Evolutionary conservation across 2,888 invertebrate genomes (phyloP), one percentile per base, ranked within the genome.

Genomic region (Mellilla xanthometata): DNA sequence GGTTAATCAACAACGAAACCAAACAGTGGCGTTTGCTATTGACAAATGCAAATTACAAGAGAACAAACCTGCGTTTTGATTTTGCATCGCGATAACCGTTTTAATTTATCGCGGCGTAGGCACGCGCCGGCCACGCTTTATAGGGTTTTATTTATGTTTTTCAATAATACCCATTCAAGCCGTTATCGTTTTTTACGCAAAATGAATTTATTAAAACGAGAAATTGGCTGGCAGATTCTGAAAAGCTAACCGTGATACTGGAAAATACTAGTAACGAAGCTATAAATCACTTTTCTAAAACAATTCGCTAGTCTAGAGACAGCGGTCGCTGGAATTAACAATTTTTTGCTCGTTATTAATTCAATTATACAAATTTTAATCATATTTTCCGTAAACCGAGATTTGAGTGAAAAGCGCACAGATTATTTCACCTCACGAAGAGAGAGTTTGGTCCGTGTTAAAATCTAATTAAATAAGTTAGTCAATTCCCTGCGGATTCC

Each of bases 401-500:
- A 36, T 39, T 34, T 15, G 15, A 39, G 28, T 39, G 39, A 22
- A 41, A 34, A 33, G 24, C n/a, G 39, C 39, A 24, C 30, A 30
- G 30, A 46, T 39, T 30, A 39, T 46, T 24, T 26, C 26, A 22
- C 8, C 23, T 10, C 12, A 12, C 19, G 24, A 24, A 29, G 34
- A 8, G 24, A 13, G 19, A 39, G 29, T 33, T 39, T 23, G 11
- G 31, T 15, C 24, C 2, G 9, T 23, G 26, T 30, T 30, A 8
- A 45, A 45, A 34, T 34, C 33, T 29, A 46, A 46, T 46, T 31
- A 39, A 46, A 34, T 29, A 46, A 46, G 39, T 46, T 46, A 26
- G 39, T 13, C 30, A 39, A 24, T 24, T 45, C 35, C 28, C 28
- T 35, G 34, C 29, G 10, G 32, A 33, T 39, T 34, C 29, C 27